phyloP scores from a whole-genome alignment of 2,113 vertebrate species.

The Cyanistes caeruleus region DNA sequence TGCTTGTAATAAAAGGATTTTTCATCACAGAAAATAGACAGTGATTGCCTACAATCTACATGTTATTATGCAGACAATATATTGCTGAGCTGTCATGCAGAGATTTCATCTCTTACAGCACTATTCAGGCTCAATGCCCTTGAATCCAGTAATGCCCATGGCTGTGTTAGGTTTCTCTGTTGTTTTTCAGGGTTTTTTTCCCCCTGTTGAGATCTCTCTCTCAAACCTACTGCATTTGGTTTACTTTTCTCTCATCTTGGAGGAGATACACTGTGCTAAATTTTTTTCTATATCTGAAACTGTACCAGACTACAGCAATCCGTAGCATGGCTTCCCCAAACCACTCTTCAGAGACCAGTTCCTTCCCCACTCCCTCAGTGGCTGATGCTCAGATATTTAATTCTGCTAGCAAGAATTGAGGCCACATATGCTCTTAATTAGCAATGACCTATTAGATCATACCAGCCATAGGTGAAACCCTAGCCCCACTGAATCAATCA shows the following conservation, averaged over 20 bases:
- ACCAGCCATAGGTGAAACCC: slow-evolving; percentile 42
- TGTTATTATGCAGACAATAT: not conserved
- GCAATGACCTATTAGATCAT: slow-evolving; percentile 25
- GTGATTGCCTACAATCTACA: not conserved
- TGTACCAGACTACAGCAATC: not conserved
- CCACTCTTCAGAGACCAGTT: not conserved
- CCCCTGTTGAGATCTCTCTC: not conserved
- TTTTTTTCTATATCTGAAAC: not conserved
- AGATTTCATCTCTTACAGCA: not conserved
- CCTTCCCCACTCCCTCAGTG: not conserved
- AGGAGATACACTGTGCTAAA: not conserved
- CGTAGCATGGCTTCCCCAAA: fast-evolving
- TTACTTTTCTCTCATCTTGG: not conserved
- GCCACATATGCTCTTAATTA: slow-evolving; percentile 6
- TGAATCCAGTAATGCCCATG: not conserved
- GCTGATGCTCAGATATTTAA: not conserved
- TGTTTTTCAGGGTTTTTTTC: fast-evolving
- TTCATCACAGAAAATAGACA: not conserved
- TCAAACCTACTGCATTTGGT: not conserved
- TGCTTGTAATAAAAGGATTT: not conserved
- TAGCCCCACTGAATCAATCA: slow-evolving; percentile 35
- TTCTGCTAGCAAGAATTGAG: not conserved
- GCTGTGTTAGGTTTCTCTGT: not conserved
- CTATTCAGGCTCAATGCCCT: not conserved
- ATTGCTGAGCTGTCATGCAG: not conserved